Base-by-base conservation (phyloP, 1,140 invertebrate genomes). In the Zaprionus inermis region DNA sequence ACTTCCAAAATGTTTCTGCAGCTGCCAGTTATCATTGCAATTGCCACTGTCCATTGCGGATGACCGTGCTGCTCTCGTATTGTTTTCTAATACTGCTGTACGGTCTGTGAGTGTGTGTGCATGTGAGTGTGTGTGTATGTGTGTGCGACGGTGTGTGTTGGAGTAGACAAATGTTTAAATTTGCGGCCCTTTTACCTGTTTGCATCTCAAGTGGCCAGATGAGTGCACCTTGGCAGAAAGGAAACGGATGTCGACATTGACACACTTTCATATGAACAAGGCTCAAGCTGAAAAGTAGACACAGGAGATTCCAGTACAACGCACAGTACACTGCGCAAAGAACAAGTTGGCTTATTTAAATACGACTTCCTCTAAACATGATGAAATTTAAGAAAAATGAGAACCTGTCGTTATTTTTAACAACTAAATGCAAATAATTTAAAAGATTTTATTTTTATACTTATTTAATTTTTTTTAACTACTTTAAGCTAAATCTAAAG, bases 171-270 rank as follows among this genome's bases (percentile, higher is more conserved):
- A 86, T 86, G 83, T 78, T 86, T 86, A 83, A 86, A 89, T 86
- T 83, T 86, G 82, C 63, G 76, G 82, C 68, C 83, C 78, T 83
- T 86, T 86, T 89, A 86, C 83, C 83, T 86, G 84, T 86, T 89
- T 86, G 83, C 84, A 79, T 83, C 80, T 86, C 84, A 86, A 86
- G 83, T 83, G 83, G 76, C 84, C 84, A 56, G 60, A 67, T 59
- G 71, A 73, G 64, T 61, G 57, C 41, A 18, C 63, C 61, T 67
- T 69, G 54, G 56, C 61, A 68, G 28, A 75, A 72, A 74, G 81
- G 83, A 88, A 89, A 84, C 80, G 80, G 84, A 84, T 89, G 80
- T 68, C 84, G 84, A 84, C 84, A 88, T 88, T 88, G 84, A 88
- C 84, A 88, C 84, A 88, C 70, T 88, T 88, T 88, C 80, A 80